Conservation (phyloP, 1,140 invertebrate genomes). For the Lerema accius region DNA sequence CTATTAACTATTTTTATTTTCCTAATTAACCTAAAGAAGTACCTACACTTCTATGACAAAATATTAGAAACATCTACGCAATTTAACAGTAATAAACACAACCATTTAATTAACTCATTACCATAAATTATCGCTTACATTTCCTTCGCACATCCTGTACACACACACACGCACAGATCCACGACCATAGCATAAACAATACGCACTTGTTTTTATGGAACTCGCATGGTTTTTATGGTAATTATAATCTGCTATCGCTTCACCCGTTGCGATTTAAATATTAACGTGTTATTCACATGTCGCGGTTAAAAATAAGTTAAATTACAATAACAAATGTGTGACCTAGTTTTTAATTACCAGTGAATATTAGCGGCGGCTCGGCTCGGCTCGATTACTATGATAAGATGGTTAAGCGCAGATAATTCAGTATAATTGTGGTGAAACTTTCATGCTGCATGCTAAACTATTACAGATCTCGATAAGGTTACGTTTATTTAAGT, state of each 20-base stretch:
- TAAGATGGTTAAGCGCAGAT: slow-evolving; percentile 11
- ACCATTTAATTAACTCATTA: too few relatives aligned
- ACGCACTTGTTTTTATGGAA: slow-evolving; percentile 19
- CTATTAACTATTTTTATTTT: too few relatives aligned
- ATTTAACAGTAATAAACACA: too few relatives aligned
- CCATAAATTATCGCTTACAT: too few relatives aligned
- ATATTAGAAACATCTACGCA: too few relatives aligned
- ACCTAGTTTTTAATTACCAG: slow-evolving; percentile 24
- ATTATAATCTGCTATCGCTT: slow-evolving; percentile 23
- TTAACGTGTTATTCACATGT: slow-evolving; percentile 13
- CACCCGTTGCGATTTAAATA: slow-evolving; percentile 24
- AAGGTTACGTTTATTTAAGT: too few relatives aligned
- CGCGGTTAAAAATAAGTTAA: slow-evolving; percentile 6
- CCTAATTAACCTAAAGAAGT: too few relatives aligned
- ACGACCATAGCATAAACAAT: slow-evolving; percentile 21
- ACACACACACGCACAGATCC: background rate
- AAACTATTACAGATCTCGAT: too few relatives aligned
- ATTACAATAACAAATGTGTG: slow-evolving; percentile 15
- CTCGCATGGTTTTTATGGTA: slow-evolving; percentile 20
- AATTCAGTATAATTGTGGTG: background rate
- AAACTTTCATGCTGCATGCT: background rate
- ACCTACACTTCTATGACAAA: too few relatives aligned
- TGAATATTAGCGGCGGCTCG: slow-evolving; percentile 10
- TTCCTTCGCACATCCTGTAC: background rate
- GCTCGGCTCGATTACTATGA: background rate